phyloP scores from a whole-genome alignment of 2,113 vertebrate genomes.

The Meriones unguiculatus region DNA sequence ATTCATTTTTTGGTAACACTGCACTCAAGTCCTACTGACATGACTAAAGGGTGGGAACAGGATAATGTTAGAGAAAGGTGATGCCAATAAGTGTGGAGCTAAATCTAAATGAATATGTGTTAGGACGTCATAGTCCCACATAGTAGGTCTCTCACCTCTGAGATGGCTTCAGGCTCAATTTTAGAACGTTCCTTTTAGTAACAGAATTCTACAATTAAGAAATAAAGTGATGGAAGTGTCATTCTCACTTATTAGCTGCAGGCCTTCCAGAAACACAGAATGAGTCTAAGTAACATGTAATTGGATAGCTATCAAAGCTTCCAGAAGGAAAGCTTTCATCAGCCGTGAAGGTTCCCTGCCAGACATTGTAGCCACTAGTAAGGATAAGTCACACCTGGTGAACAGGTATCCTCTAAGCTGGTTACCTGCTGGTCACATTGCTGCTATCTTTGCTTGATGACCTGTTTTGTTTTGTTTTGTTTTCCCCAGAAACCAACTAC shows the following conservation, averaged over 20 bases:
- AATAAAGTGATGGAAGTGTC: not conserved
- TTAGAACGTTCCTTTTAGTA: not conserved
- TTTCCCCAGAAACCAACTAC: not conserved
- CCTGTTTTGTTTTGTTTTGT: not conserved
- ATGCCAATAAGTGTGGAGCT: not conserved
- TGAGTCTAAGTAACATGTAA: not conserved
- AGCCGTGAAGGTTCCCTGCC: not conserved
- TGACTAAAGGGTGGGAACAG: not conserved
- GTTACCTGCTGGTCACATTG: too few species aligned
- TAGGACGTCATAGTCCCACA: not conserved
- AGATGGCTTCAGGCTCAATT: not conserved
- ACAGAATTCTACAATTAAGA: slow-evolving; percentile 3
- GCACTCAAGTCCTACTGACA: not conserved
- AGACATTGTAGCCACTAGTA: not conserved
- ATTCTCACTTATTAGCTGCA: not conserved
- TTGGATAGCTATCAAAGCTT: not conserved
- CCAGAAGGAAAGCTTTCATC: not conserved
- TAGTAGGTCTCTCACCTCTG: not conserved
- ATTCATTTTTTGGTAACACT: not conserved
- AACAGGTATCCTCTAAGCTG: not conserved
- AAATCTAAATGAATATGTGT: not conserved
- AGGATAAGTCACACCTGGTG: not conserved
- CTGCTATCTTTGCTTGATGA: not conserved
- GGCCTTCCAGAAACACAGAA: not conserved
- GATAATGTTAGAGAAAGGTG: not conserved